A percentile compares a stretch with the other conserved stretches of the same genome.
phyloP scores from a whole-genome alignment of 1,140 invertebrate genomes.

The Drosophila pruinosa region DNA sequence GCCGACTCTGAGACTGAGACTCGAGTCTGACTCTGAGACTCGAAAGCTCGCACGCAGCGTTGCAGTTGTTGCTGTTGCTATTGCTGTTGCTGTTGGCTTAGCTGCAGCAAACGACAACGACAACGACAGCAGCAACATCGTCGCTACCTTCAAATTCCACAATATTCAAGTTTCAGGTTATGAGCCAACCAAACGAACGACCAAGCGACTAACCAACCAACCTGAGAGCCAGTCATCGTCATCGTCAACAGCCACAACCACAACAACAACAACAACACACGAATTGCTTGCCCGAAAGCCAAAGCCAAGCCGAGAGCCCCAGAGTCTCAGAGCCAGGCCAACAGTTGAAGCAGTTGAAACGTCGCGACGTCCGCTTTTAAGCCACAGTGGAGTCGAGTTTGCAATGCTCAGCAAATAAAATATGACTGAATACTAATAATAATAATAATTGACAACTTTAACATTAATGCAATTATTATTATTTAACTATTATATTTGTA shows the following conservation, averaged over 20 bases:
- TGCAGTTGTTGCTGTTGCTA: constrained; percentile 53
- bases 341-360: constrained; percentile 63
- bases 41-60: constrained; percentile 75
- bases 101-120: constrained; percentile 24
- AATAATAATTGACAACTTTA: no score
- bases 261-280: constrained; percentile 32
- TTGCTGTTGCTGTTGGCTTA: constrained; percentile 29
- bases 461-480: no score
- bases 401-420: not conserved
- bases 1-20: constrained; percentile 19
- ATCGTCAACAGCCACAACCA: constrained; percentile 24
- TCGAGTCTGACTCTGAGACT: constrained; percentile 28
- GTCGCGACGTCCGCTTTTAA: constrained; percentile 50
- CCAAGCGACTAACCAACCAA: constrained; percentile 49
- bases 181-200: constrained; percentile 62
- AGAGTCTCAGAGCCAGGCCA: constrained; percentile 51
- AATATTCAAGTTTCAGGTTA: constrained; percentile 81
- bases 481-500: no score
- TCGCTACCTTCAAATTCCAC: constrained; percentile 79
- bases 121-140: constrained; percentile 23
- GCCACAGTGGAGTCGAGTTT: constrained; percentile 42
- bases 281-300: constrained; percentile 75
- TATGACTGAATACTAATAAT: no score
- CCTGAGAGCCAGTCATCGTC: constrained; percentile 78
- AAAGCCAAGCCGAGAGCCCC: constrained; percentile 61